Base-by-base conservation (phyloP, 30 jellyfish, hydroid and myxozoan genomes). In the Pseudorhiza aurosa region DNA sequence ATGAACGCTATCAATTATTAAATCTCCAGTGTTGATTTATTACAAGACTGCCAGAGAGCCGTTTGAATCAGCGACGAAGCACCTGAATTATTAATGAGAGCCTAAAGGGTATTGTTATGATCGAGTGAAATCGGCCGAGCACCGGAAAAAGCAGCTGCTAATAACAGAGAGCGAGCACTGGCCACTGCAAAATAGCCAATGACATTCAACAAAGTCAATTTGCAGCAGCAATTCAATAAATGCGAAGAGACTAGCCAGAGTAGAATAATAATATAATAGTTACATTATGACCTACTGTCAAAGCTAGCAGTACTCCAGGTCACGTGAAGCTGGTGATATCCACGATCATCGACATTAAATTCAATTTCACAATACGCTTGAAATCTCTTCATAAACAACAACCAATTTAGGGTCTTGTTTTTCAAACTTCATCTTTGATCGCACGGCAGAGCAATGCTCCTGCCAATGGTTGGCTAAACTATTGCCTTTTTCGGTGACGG, bases 61-160 rank as follows among this genome's bases (percentile, higher is more conserved):
- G 21, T 72, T 35, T 72, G 33, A 19, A 75, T 37, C 14, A 44
- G 86, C 75, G 86, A 27, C 75, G 86, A 72, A 39, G 60, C 27
- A 51, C 45, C 26, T 31, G 28, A 40, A 42, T 49, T 28, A 72
- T 47, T 56, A 31, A 53, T 72, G 47, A 35, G 60, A 72, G 14
- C 15, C 43, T 11, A 72, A 72, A 32, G 22, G 75, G 51, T 22
- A 14, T 9, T 32, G 0, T 72, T 74, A 31, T 53, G 33, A 51
- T 53, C 44, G 43, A 40, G 67, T 14, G 22, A 53, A 53, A 53
- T 22, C 8, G 6, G 36, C 2, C 1, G 35, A 22, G 36, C 67
- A 19, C 32, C 37, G 36, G 36, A 3, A 2, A 53, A 14, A 15
- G 19, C 14, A 14, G 67, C 67, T n/a, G 29, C 67, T 53, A 36